Evolutionary conservation across 2,113 vertebrate species (phyloP), one percentile per base, ranked within the genome.

Genomic region (Mungos mungo): DNA sequence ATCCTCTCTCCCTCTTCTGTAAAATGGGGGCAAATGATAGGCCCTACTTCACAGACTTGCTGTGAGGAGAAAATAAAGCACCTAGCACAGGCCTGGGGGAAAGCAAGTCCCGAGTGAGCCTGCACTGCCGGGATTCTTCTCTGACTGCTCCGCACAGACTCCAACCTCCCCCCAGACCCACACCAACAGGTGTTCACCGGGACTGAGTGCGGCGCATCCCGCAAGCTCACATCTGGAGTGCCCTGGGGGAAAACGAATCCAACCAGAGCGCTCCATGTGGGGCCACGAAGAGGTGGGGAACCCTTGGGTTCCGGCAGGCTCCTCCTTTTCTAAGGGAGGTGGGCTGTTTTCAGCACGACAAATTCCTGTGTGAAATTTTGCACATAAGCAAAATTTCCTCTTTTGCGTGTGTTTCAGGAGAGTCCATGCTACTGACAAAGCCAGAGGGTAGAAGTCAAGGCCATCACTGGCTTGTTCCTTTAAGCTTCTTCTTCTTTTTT

Each of bases 51-150:
- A 45, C 16, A 57, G 33, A 14, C 33, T n/a, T 31, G 25, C 33
- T 10, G 27, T 12, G 3, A 72, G 41, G n/a, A 89, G 71, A 68
- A 66, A 66, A 38, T 5, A 29, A 50, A 68, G 35, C 31, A 12
- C 31, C 33, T 27, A 4, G 16, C 60, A 38, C 27, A 69, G 25
- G 41, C 29, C 88, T 86, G 50, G 38, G 7, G 1, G 15, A 19
- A 1, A 54, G 47, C 57, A 54, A 54, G 23, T 14, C 0, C 47
- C 5, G 0, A 0, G 7, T 5, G 8, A 19, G 23, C 38, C 80
- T 27, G n/a, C 0, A 2, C 8, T 10, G 14, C 7, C 1, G 3
- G 13, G 52, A 2, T 5, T 57, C 65, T 21, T 21, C n/a, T 14
- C 57, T 47, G 31, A 92, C 76, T 45, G 9, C 10, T 65, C n/a